Conservation (phyloP, 1,140 invertebrate genomes). For the Ostrea edulis region DNA sequence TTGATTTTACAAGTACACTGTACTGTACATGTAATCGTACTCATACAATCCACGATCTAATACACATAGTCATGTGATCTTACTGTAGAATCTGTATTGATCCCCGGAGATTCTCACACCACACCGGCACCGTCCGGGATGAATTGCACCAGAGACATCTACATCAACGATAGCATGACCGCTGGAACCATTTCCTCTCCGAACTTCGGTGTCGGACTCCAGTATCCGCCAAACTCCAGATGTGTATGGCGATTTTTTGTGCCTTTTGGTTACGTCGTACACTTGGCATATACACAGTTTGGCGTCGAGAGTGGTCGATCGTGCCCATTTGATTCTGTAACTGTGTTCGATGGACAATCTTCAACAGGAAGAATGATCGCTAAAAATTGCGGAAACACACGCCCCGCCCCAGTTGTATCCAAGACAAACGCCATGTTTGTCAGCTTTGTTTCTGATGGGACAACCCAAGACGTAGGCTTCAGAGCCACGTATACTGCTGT, state of each 20-base stretch:
- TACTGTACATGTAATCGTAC: too few relatives aligned
- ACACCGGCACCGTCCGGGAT: not conserved
- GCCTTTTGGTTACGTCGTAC: constrained; percentile 38
- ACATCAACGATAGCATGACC: constrained; percentile 9
- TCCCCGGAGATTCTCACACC: not conserved
- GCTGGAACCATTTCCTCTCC: constrained; percentile 39
- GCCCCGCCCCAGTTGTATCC: constrained; percentile 27
- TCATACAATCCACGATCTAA: too few relatives aligned
- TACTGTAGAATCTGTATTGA: not conserved
- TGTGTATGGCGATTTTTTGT: constrained; percentile 52
- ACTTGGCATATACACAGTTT: constrained; percentile 44
- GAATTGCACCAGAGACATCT: constrained; percentile 39
- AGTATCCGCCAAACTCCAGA: constrained; percentile 32
- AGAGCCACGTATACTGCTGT: constrained; percentile 41
- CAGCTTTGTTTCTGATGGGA: constrained; percentile 34
- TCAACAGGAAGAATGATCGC: constrained; percentile 41
- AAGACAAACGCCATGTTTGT: constrained; percentile 48
- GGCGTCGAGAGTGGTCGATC: constrained; percentile 33
- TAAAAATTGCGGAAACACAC: constrained; percentile 45
- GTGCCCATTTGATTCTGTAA: constrained; percentile 49
- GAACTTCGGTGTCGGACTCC: constrained; percentile 18
- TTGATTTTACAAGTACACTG: too few relatives aligned
- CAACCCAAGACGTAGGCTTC: constrained; percentile 42
- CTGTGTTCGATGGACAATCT: constrained; percentile 44
- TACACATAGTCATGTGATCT: not conserved